Conservation (phyloP, 2,797 vertebrate genomes). For the Acestrorhynchus altus region DNA sequence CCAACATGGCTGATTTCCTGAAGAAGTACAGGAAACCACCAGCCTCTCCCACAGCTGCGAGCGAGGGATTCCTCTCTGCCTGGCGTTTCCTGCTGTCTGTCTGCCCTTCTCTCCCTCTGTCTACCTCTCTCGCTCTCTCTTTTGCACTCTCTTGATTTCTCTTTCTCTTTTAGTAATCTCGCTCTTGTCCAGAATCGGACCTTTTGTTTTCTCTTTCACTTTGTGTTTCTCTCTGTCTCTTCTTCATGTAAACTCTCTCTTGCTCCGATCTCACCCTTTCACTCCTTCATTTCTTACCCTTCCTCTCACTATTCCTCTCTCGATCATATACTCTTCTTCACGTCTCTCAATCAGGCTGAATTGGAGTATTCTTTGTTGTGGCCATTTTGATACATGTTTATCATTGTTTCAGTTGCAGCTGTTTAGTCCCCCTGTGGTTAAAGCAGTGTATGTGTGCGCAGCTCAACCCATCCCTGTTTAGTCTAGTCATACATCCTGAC, state of each 20-base stretch:
- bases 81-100: conserved; percentile 66
- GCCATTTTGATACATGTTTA: conserved; percentile 37
- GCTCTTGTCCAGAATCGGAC: too few relatives aligned
- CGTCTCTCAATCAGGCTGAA: neutral
- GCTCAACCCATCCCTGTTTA: conserved; percentile 68
- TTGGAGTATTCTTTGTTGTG: neutral
- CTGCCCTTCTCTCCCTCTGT: conserved; percentile 13
- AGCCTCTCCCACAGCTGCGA: conserved; percentile 72
- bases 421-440: conserved; percentile 22
- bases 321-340: conserved; percentile 61
- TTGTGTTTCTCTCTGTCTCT: too few relatives aligned
- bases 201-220: conserved; percentile 24
- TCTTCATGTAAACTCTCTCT: too few relatives aligned
- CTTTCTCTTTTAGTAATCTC: too few relatives aligned
- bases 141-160: neutral
- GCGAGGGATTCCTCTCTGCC: conserved; percentile 70
- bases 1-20: conserved; percentile 71
- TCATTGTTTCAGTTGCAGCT: conserved; percentile 34
- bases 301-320: conserved; percentile 25
- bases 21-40: conserved; percentile 75
- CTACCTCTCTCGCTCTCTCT: conserved; percentile 17
- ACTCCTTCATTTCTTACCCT: neutral
- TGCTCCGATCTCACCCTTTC: conserved; percentile 26
- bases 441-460: conserved; percentile 28
- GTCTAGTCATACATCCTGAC: conserved; percentile 79